These are phyloP conservation scores for Aphidoletes aphidimyza DNA, from an alignment of 2,888 invertebrate genomes.

Conservation along the genomic window DNA sequence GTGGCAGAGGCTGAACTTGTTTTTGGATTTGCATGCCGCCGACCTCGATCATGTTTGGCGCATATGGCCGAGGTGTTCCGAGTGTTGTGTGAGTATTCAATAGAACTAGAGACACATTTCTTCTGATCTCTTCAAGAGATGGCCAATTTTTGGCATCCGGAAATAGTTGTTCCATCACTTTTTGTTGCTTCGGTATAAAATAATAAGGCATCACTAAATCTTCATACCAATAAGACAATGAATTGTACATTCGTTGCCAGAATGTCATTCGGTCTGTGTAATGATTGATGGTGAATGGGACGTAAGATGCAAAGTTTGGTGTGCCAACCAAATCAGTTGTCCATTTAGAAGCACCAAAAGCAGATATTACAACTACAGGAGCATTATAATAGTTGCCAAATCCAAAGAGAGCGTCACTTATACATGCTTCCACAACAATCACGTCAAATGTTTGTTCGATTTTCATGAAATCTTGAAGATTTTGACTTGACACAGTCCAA, in stretches of 20 bases:
- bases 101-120: conserved; percentile 62
- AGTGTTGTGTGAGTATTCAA: conserved; percentile 65
- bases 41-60: conserved; percentile 66
- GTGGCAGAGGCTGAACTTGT: conserved; percentile 61
- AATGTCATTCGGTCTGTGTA: conserved; percentile 59
- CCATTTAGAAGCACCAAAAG: conserved; percentile 56
- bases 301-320: conserved; percentile 54
- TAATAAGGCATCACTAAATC: background rate
- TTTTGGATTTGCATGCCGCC: conserved; percentile 66
- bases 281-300: conserved; percentile 5
- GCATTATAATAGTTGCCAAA: conserved; percentile 59
- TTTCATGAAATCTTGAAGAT: conserved; percentile 55
- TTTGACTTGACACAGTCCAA: conserved; percentile 9
- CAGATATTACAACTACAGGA: conserved; percentile 58
- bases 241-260: conserved; percentile 59
- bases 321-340: conserved; percentile 55
- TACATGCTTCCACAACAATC: conserved; percentile 58
- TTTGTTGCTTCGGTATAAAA: conserved; percentile 58
- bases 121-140: background rate
- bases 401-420: conserved; percentile 59
- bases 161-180: conserved; percentile 59
- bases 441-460: conserved; percentile 59
- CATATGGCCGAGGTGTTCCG: conserved; percentile 63
- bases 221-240: conserved; percentile 59
- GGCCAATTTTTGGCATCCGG: background rate